phyloP scores from a whole-genome alignment of 2,888 invertebrate genomes.

The Cosmia pyralina region DNA sequence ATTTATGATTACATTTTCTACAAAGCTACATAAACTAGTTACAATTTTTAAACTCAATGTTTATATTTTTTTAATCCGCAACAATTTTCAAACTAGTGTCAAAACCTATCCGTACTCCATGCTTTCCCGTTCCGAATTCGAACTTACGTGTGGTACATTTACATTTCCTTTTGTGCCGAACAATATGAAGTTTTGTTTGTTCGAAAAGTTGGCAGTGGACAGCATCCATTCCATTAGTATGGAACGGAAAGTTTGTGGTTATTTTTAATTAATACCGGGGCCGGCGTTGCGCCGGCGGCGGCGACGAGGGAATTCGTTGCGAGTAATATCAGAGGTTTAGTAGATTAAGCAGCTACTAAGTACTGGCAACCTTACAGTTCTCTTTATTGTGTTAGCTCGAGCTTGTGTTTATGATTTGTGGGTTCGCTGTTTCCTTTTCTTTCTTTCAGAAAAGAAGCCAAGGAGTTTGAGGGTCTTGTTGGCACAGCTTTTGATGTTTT shows the following conservation, averaged over 20 bases:
- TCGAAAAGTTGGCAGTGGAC: conserved; percentile 72
- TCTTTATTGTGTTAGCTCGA: conserved; percentile 51
- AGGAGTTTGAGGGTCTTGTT: conserved; percentile 39
- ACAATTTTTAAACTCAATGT: not conserved
- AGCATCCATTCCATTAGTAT: conserved; percentile 70
- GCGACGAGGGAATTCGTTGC: conserved; percentile 58
- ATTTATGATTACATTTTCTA: not conserved
- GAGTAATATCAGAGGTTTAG: conserved; percentile 63
- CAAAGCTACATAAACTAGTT: not conserved
- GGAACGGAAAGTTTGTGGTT: conserved; percentile 71
- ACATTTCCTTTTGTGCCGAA: conserved; percentile 67
- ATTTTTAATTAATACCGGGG: conserved; percentile 73
- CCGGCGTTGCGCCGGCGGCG: conserved; percentile 61
- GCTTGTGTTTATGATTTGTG: conserved; percentile 53
- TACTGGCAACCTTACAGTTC: conserved; percentile 54
- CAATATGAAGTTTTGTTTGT: conserved; percentile 71
- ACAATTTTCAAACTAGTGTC: conserved; percentile 11
- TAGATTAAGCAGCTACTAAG: conserved; percentile 63
- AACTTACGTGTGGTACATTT: conserved; percentile 63
- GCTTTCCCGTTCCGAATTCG: conserved; percentile 38
- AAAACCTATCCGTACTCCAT: conserved; percentile 31
- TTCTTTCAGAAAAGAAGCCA: conserved; percentile 38
- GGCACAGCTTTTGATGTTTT: conserved; percentile 46
- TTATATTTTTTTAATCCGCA: conserved; percentile 2
- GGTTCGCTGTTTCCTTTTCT: conserved; percentile 24